phyloP scores from a whole-genome alignment of 2,797 vertebrate species.

The Acipenser ruthenus region DNA sequence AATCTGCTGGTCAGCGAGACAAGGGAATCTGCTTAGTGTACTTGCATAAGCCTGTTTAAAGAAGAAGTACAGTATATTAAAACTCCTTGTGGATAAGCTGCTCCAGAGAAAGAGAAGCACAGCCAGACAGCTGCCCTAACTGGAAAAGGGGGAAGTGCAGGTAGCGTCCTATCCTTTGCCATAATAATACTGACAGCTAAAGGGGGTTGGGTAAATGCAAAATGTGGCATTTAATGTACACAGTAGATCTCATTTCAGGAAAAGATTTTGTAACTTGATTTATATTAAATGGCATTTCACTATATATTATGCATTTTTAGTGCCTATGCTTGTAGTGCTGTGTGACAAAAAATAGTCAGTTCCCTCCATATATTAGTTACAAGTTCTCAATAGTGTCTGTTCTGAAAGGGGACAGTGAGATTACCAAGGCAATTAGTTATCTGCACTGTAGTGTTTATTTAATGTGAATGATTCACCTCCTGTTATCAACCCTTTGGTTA shows the following conservation, averaged over 20 bases:
- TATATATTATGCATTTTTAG: too few species aligned
- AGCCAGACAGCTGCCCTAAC: neutral
- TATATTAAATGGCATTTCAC: too few species aligned
- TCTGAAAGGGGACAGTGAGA: slow-evolving; percentile 10
- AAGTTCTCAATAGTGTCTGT: neutral
- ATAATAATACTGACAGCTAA: too few species aligned
- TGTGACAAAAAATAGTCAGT: too few species aligned
- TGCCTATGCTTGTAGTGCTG: too few species aligned
- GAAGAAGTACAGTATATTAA: neutral
- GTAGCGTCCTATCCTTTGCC: neutral
- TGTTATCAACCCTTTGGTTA: neutral
- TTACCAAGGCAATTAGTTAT: slow-evolving; percentile 10
- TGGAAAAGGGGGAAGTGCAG: neutral
- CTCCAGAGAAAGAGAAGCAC: neutral
- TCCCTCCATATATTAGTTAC: too few species aligned
- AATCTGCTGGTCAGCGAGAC: neutral
- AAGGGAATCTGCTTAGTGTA: neutral
- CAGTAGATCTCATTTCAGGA: too few species aligned
- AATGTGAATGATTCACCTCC: neutral
- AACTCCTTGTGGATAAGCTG: neutral
- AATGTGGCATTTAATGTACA: too few species aligned
- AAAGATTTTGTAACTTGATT: too few species aligned
- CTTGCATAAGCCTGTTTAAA: neutral
- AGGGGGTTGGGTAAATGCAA: too few species aligned
- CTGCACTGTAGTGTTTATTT: neutral